These are phyloP conservation scores for Dryas iulia DNA, from an alignment of 1,140 invertebrate species.

Conservation along the genomic window DNA sequence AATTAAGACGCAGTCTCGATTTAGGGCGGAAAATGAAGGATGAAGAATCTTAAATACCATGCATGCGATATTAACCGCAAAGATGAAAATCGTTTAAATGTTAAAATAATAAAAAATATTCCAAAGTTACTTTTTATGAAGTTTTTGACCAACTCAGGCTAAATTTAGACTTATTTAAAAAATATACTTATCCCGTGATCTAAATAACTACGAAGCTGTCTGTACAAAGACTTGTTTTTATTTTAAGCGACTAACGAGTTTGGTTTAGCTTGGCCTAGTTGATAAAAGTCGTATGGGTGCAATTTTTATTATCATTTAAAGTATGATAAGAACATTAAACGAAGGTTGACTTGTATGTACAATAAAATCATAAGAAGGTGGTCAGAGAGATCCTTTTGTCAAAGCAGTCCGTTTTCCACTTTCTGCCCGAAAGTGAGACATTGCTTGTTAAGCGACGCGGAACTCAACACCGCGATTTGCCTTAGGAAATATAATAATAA, in stretches of 20 bases:
- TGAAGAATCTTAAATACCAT: no score
- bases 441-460: no score
- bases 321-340: not conserved
- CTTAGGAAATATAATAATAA: no score
- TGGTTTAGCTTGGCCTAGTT: constrained; percentile 23
- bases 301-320: constrained; percentile 9
- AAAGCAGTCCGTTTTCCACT: no score
- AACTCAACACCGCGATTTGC: no score
- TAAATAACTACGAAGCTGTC: constrained; percentile 1
- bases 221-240: constrained; percentile 8
- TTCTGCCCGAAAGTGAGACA: no score
- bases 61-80: no score
- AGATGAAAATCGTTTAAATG: no score
- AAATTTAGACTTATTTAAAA: not conserved
- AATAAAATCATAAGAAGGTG: not conserved
- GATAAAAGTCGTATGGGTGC: constrained; percentile 22
- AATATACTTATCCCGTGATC: constrained; percentile 1
- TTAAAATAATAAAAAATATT: no score
- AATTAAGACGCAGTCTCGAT: no score
- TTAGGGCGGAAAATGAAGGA: no score
- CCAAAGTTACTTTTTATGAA: not conserved
- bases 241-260: constrained; percentile 7
- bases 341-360: constrained; percentile 1
- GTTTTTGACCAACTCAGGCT: not conserved
- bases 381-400: no score